Conservation (phyloP, 1,140 invertebrate genomes). For the Papilio xuthus region DNA sequence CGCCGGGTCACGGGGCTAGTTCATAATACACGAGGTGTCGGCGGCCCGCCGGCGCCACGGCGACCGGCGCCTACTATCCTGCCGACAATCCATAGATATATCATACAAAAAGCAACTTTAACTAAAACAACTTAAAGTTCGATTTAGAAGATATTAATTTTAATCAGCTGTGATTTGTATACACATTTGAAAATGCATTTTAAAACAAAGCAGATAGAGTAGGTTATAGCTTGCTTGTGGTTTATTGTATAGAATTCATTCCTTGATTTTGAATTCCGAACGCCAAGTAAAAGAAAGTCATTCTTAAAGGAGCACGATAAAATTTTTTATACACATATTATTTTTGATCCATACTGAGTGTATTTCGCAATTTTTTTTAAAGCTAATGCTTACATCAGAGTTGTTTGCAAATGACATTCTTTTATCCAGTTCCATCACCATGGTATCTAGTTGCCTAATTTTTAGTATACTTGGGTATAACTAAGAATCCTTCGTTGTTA, state of each 20-base stretch:
- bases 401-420: not conserved
- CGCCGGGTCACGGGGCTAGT: slow-evolving; percentile 78
- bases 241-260: slow-evolving; percentile 60
- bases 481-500: not conserved
- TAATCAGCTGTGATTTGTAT: slow-evolving; percentile 61
- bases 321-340: slow-evolving; percentile 62
- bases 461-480: not conserved
- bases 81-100: slow-evolving; percentile 51
- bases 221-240: slow-evolving; percentile 35
- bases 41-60: slow-evolving; percentile 77
- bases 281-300: slow-evolving; percentile 75
- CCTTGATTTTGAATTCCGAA: slow-evolving; percentile 76
- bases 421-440: not conserved
- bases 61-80: slow-evolving; percentile 78
- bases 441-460: not conserved
- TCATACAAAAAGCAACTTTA: slow-evolving; percentile 51
- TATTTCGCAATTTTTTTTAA: not conserved
- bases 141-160: slow-evolving; percentile 35
- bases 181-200: slow-evolving; percentile 45
- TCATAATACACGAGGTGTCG: slow-evolving; percentile 79
- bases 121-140: slow-evolving; percentile 1
- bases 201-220: slow-evolving; percentile 44
- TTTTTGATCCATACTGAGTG: slow-evolving; percentile 53
- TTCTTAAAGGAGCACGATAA: slow-evolving; percentile 72
- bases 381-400: not conserved